These are phyloP conservation scores for Mesitornis unicolor DNA, from an alignment of 2,113 vertebrate genomes.

Conservation along the genomic window DNA sequence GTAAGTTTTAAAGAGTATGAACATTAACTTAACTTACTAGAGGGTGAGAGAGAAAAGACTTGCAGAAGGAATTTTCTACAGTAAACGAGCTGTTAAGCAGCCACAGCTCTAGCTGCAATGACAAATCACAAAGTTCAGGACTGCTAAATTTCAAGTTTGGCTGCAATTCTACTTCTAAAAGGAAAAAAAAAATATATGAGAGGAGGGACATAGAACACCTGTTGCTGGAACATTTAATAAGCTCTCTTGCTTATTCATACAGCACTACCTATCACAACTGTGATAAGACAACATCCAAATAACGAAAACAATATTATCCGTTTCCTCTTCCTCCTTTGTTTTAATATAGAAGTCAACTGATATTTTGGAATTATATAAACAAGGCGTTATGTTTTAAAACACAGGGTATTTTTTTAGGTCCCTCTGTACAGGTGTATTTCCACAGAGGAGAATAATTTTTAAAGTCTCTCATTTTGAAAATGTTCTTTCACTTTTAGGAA, in stretches of 20 bases:
- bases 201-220: constrained; percentile 49
- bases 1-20: not conserved
- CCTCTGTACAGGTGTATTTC: not conserved
- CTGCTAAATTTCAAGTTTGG: constrained; percentile 60
- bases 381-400: not conserved
- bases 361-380: constrained; percentile 1
- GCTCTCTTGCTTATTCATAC: constrained; percentile 15
- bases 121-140: constrained; percentile 31
- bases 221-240: constrained; percentile 32
- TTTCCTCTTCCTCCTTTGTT: constrained; percentile 30
- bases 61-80: not conserved
- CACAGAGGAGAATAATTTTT: not conserved
- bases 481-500: not conserved
- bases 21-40: not conserved
- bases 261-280: constrained; percentile 10
- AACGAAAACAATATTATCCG: not conserved
- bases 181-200: not conserved
- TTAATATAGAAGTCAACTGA: not conserved
- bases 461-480: not conserved
- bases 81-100: constrained; percentile 37
- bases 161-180: constrained; percentile 23
- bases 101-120: not conserved
- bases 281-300: constrained; percentile 59
- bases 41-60: not conserved
- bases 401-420: not conserved